phyloP scores from a whole-genome alignment of 1,140 invertebrate species.

The Cherax quadricarinatus region DNA sequence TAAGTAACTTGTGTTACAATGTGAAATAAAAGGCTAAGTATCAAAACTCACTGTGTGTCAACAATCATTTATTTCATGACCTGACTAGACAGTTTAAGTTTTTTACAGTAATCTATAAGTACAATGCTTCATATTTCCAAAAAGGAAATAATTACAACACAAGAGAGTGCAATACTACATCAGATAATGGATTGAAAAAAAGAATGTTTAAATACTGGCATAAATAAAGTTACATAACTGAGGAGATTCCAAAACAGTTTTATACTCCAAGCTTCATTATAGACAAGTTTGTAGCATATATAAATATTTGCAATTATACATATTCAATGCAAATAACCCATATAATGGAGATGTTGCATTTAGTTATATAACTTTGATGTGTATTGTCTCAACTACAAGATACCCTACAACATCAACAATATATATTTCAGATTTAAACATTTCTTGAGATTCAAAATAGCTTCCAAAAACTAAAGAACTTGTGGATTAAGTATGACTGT shows the following conservation, averaged over 20 bases:
- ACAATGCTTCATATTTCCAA: constrained; percentile 15
- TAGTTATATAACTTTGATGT: constrained; percentile 8
- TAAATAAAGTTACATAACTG: background rate
- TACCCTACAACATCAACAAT: constrained; percentile 14
- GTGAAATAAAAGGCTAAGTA: too few species aligned
- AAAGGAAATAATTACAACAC: constrained; percentile 10
- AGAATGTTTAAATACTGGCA: background rate
- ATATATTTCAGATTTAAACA: constrained; percentile 23
- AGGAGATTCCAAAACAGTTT: background rate
- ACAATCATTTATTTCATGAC: constrained; percentile 20
- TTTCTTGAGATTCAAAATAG: constrained; percentile 7
- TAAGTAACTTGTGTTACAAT: too few species aligned
- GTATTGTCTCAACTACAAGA: background rate
- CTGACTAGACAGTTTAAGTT: constrained; percentile 16
- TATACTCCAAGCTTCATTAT: constrained; percentile 6
- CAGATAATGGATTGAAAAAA: background rate
- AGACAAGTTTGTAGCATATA: constrained; percentile 8
- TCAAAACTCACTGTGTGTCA: background rate
- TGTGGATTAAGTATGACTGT: background rate
- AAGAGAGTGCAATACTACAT: constrained; percentile 11
- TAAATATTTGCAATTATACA: constrained; percentile 17
- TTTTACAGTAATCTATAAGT: constrained; percentile 14
- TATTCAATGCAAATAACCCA: constrained; percentile 3
- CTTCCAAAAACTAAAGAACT: background rate
- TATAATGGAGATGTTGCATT: background rate